A percentile compares a stretch with the other conserved stretches of the same genome.
These are phyloP conservation scores for Plusia festucae DNA, from an alignment of 2,888 invertebrate genomes.

Conservation along the genomic window DNA sequence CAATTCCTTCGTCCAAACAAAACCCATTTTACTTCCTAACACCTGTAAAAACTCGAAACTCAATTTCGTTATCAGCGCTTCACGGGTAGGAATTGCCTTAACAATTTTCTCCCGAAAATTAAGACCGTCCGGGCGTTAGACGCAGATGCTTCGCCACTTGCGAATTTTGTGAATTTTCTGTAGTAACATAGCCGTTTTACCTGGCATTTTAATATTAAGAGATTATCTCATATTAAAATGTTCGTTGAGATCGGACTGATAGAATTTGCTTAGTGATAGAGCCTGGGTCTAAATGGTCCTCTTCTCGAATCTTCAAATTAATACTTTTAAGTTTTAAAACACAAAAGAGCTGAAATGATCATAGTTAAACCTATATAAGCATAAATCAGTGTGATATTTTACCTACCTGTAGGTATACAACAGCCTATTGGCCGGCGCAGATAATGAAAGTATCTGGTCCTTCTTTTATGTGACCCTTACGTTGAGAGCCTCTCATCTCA, in stretches of 20 bases:
- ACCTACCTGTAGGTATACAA: neutral
- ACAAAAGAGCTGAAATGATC: neutral
- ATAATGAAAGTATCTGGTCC: conserved; percentile 7
- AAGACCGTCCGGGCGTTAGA: conserved; percentile 54
- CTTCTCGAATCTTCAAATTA: neutral
- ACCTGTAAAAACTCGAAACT: conserved; percentile 63
- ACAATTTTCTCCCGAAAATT: conserved; percentile 64
- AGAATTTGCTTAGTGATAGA: conserved; percentile 23
- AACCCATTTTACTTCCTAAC: conserved; percentile 53
- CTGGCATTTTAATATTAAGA: no score
- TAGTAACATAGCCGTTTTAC: conserved; percentile 45
- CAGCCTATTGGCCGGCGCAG: neutral
- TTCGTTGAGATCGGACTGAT: conserved; percentile 27
- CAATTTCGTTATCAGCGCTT: conserved; percentile 59
- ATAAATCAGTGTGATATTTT: neutral
- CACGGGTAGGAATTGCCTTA: conserved; percentile 53
- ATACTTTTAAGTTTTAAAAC: neutral
- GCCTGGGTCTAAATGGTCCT: neutral
- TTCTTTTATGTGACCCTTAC: conserved; percentile 2
- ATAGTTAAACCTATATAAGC: neutral
- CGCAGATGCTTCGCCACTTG: conserved; percentile 62
- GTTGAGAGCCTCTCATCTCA: neutral
- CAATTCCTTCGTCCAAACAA: conserved; percentile 48
- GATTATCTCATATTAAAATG: conserved; percentile 48
- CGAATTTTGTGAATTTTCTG: conserved; percentile 54